A percentile compares a stretch with the other conserved stretches of the same genome.
phyloP scores from a whole-genome alignment of 1,140 invertebrate genomes.

The Arctopsyche grandis region DNA sequence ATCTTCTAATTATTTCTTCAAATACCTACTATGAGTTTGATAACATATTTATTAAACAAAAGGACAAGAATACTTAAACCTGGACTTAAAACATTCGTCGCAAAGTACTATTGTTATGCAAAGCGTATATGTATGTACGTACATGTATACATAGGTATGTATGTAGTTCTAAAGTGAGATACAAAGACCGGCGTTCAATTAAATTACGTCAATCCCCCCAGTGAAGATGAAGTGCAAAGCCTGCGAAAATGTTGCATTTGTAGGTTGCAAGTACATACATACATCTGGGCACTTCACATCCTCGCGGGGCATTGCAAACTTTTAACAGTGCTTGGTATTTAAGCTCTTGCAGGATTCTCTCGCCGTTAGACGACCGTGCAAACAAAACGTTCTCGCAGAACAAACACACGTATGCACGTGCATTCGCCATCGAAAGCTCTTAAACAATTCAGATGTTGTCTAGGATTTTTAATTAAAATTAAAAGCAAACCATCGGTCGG shows the following conservation, averaged over 20 bases:
- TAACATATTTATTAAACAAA: too few relatives aligned
- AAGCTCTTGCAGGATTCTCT: constrained; percentile 5
- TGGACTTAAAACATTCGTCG: too few relatives aligned
- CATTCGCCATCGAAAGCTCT: background rate
- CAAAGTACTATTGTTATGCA: too few relatives aligned
- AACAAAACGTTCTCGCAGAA: constrained; percentile 18
- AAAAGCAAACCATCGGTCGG: background rate
- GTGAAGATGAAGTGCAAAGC: background rate
- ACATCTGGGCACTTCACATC: background rate
- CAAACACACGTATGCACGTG: constrained; percentile 4
- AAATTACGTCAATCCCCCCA: background rate
- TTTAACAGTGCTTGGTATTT: constrained; percentile 11
- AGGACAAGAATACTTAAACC: too few relatives aligned
- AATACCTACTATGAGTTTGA: too few relatives aligned
- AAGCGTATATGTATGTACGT: background rate
- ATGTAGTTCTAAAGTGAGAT: background rate
- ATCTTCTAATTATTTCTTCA: too few relatives aligned
- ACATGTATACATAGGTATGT: background rate
- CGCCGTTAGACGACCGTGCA: background rate
- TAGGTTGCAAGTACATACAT: background rate
- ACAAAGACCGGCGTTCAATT: background rate
- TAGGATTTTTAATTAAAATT: constrained; percentile 16
- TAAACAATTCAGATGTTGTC: background rate
- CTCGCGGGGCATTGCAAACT: constrained; percentile 6
- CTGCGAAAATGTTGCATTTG: constrained; percentile 1